Base-by-base conservation (phyloP, 1,140 invertebrate genomes). In the Zophobas atratus region DNA sequence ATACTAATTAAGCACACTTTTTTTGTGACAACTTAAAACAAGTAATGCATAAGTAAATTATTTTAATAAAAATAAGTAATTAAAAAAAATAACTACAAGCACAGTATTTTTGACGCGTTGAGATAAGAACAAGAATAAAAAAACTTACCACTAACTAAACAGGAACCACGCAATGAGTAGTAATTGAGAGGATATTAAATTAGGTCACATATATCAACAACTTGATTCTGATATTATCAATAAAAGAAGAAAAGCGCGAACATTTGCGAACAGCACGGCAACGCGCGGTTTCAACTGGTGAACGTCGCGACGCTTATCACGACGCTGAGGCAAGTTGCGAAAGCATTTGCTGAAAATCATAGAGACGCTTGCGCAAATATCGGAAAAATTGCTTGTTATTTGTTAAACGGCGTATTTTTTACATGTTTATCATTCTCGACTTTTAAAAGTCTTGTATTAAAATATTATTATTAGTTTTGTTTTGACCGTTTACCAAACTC, bases 281-380 rank as follows among this genome's bases (percentile, higher is more conserved):
- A 51, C 51, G 46, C 70, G 51, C 46, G 70, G 32, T 51, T 48
- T 49, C 51, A 49, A 53, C 46, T 72, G 46, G 34, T 51, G 70
- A 43, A 72, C 70, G 70, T 72, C 70, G 70, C 48, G 70, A 72
- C 70, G 70, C 70, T 72, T 72, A 72, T 72, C 67, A 70, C 6
- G 46, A 51, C 33, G 46, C 36, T 53, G 35, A 8, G 43, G 3
- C 43, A 46, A 46, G 43, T 46, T 46, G 70, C 35, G 34, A 38
- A 53, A 48, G 4, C 48, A 46, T 33, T 20, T 4, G 36, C 48
- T 70, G 67, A 48, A 72, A 72, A 72, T 53, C 46, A 38, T 33
- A 72, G 35, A 36, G 70, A 72, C 70, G 70, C 70, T 72, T 72
- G 70, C 70, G 70, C 70, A 49, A 49, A 33, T 38, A 72, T 53